Base-by-base conservation (phyloP, 2,888 invertebrate species). In the Drosophila paranaensis region DNA sequence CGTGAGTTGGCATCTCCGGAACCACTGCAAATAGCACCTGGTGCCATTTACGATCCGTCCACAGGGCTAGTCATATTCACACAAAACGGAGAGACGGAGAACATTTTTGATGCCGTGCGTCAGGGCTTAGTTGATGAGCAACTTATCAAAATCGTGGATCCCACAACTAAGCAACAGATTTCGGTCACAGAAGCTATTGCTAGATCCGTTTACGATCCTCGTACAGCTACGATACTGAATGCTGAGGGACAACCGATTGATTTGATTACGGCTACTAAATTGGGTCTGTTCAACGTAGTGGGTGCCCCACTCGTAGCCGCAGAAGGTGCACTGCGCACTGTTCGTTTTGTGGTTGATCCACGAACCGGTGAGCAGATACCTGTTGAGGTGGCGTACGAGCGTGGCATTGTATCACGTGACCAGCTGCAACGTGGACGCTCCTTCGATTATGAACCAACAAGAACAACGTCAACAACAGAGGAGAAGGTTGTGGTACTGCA, bases 311-410 rank as follows among this genome's bases (percentile, higher is more conserved):
- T 97, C 57, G 94, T 96, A 6, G 96, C 95, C 6, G 95, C 95
- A 2, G 95, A 95, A 65, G 95, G 95, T 78, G 94, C 95, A 0
- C 94, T 96, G 62, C 95, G 96, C 91, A 94, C 95, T 0, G 94
- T 96, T 6, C 94, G 93, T 78, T 95, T 96, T 93, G 95, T 96
- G 14, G 93, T 95, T 62, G 97, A 98, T 92, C 97, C 98, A 0
- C 95, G 94, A 81, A 96, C 97, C 1, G 97, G 97, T 4, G 95
- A 97, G 90, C 95, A 95, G 89, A 94, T 97, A 77, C 96, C 96
- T 2, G 94, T 97, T 81, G 96, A 97, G 92, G 95, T 96, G 58
- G 98, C 98, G 4, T 95, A 97, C 78, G 95, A 96, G 90, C 94
- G 95, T 71, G 97, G 97, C 9, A 95, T 97, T 65, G 96, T 92